Evolutionary conservation across 1,140 invertebrate genomes (phyloP).

Genomic region (Aphidius gifuensis): DNA sequence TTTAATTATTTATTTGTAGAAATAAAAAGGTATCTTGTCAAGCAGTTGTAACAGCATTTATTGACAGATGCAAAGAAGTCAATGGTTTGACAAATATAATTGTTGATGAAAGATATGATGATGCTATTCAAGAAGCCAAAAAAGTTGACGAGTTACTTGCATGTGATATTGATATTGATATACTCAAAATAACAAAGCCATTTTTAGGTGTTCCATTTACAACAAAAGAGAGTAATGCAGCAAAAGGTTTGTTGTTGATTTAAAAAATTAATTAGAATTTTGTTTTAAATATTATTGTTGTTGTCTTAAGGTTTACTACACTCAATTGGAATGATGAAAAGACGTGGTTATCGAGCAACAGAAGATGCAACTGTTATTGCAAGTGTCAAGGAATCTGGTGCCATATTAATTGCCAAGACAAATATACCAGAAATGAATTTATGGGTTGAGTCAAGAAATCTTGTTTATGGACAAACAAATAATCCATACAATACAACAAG

Average conservation of each 20-base stretch:
- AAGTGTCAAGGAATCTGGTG: conserved; percentile 75
- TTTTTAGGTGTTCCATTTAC: conserved; percentile 83
- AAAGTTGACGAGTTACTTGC: conserved; percentile 67
- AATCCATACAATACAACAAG: conserved; percentile 88
- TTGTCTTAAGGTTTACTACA: conserved; percentile 59
- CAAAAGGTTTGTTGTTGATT: conserved; percentile 52
- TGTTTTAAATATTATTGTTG: conserved; percentile 12
- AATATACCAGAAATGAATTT: conserved; percentile 88
- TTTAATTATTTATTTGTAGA: conserved; percentile 31
- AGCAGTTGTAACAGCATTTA: conserved; percentile 70
- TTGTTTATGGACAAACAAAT: conserved; percentile 84
- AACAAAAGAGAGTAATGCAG: conserved; percentile 64
- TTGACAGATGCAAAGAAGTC: conserved; percentile 75
- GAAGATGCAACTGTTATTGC: conserved; percentile 77
- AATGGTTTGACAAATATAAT: conserved; percentile 79
- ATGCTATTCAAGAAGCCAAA: conserved; percentile 73
- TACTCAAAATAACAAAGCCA: conserved; percentile 60
- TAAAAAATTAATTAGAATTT: neutral
- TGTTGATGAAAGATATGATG: conserved; percentile 73
- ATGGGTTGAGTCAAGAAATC: conserved; percentile 88
- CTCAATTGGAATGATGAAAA: conserved; percentile 63
- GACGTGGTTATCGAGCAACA: conserved; percentile 57
- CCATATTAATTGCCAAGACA: conserved; percentile 85
- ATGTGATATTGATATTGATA: conserved; percentile 54
- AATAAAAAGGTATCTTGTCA: conserved; percentile 63